Conservation (phyloP, 2,113 vertebrate genomes). For the Callaeas wilsoni region DNA sequence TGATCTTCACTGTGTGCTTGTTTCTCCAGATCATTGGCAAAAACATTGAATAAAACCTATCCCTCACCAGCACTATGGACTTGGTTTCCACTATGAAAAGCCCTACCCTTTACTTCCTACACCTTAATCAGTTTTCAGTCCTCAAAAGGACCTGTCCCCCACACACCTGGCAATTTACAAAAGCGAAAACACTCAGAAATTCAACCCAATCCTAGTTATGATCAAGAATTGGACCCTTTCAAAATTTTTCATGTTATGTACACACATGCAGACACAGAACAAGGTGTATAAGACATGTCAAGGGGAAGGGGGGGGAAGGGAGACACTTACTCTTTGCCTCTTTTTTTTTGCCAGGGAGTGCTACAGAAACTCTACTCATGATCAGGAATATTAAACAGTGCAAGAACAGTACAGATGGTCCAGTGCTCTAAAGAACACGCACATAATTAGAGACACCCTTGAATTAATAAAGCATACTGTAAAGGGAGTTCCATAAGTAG, state of each 20-base stretch:
- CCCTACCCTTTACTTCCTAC: neutral
- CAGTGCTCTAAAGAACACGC: neutral
- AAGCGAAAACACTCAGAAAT: neutral
- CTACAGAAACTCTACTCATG: neutral
- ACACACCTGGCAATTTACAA: neutral
- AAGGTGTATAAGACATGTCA: neutral
- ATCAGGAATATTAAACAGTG: neutral
- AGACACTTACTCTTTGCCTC: neutral
- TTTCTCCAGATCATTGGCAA: neutral
- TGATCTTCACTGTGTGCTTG: rapidly evolving
- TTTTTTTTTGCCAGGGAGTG: neutral
- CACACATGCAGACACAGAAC: rapidly evolving
- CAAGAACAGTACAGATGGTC: neutral
- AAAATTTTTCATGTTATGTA: neutral
- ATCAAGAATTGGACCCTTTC: neutral
- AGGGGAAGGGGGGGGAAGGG: rapidly evolving
- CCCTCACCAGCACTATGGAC: neutral
- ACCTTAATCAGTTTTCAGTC: neutral
- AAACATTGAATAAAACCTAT: neutral
- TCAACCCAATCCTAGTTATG: neutral
- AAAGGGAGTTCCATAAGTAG: neutral
- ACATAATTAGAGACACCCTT: neutral
- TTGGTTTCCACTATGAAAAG: neutral
- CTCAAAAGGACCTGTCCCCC: neutral
- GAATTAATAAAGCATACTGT: neutral